A percentile compares a stretch with the other conserved stretches of the same genome.
Conservation (phyloP, 2,888 invertebrate genomes). For the Coelogynopora nodosa region DNA sequence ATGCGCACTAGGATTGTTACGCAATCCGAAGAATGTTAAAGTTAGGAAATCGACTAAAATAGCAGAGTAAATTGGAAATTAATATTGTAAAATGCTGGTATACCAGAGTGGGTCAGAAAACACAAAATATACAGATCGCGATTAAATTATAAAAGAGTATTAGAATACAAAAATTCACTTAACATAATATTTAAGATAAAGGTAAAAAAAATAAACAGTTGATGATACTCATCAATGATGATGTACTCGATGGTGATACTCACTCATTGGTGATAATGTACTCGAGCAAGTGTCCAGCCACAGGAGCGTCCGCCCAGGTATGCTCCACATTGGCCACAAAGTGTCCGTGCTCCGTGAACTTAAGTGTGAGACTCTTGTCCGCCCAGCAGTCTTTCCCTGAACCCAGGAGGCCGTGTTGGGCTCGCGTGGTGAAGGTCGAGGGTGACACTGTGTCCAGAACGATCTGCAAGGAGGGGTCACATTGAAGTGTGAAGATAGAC, state of each 20-base stretch:
- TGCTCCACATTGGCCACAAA: constrained; percentile 64
- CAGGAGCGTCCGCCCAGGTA: constrained; percentile 64
- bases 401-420: constrained; percentile 61
- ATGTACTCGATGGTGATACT: constrained; percentile 49
- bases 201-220: no score
- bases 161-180: no score
- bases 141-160: no score
- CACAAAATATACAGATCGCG: no score
- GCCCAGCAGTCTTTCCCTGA: constrained; percentile 63
- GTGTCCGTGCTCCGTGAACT: constrained; percentile 62
- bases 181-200: no score
- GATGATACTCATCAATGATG: neutral
- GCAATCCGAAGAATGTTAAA: no score
- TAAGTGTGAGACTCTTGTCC: constrained; percentile 62
- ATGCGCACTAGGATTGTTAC: no score
- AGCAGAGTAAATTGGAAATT: no score
- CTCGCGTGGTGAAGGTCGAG: constrained; percentile 56
- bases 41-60: no score
- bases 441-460: constrained; percentile 55
- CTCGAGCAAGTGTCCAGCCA: constrained; percentile 63
- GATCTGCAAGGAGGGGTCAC: constrained; percentile 53
- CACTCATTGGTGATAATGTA: constrained; percentile 63
- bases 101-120: no score
- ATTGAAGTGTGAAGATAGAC: no score
- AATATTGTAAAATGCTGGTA: no score